These are phyloP conservation scores for Phataginus tetradactyla DNA, from an alignment of 2,797 vertebrate species.

Conservation along the genomic window DNA sequence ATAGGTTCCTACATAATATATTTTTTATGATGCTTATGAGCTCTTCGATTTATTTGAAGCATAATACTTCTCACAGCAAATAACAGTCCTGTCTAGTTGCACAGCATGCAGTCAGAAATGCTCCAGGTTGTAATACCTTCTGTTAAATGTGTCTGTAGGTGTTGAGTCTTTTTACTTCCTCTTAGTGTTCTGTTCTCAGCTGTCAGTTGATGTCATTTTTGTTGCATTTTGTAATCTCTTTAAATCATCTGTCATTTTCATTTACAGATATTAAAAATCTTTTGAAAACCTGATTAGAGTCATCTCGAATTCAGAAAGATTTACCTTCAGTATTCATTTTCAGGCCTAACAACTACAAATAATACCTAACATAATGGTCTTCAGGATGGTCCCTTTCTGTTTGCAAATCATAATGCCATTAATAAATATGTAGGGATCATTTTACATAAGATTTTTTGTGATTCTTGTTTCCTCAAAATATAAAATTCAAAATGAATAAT, in stretches of 20 bases:
- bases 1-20: not conserved
- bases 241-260: constrained; percentile 73
- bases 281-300: not conserved
- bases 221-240: constrained; percentile 62
- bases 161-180: constrained; percentile 72
- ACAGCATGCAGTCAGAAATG: not conserved
- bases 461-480: not conserved
- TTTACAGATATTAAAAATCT: constrained; percentile 49
- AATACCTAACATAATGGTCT: constrained; percentile 42
- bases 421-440: not conserved
- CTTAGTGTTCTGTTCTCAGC: constrained; percentile 53
- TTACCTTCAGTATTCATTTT: not conserved
- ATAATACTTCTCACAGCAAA: not conserved
- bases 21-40: not conserved
- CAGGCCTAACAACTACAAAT: not conserved
- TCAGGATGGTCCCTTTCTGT: not conserved
- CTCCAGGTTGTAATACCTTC: not conserved
- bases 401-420: not conserved
- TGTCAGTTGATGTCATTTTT: constrained; percentile 65
- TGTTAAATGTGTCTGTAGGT: constrained; percentile 2
- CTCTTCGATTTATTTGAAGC: not conserved
- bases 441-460: not conserved
- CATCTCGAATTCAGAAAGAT: not conserved
- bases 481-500: not conserved
- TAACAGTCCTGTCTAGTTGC: not conserved